Conservation (phyloP, 2,113 vertebrate species). For the Murina feae region DNA sequence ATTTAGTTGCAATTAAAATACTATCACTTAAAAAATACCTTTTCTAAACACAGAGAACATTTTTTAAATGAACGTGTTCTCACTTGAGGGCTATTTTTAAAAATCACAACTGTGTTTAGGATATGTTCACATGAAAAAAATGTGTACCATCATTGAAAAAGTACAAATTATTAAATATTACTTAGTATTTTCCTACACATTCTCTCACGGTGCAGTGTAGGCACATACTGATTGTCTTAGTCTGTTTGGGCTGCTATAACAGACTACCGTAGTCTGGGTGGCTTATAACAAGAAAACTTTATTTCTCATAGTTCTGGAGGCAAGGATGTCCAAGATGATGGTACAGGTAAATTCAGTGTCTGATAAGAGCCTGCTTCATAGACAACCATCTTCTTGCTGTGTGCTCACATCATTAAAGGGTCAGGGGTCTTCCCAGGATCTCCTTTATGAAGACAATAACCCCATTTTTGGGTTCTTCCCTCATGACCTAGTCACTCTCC, state of each 20-base stretch:
- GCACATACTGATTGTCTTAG: not conserved
- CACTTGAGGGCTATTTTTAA: not conserved
- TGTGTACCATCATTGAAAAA: not conserved
- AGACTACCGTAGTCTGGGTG: not conserved
- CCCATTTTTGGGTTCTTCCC: not conserved
- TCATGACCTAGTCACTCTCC: not conserved
- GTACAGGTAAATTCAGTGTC: not conserved
- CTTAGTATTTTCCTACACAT: not conserved
- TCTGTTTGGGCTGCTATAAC: not conserved
- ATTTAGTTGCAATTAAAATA: not conserved
- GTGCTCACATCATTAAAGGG: not conserved
- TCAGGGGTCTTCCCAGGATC: not conserved
- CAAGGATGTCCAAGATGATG: not conserved
- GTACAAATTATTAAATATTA: not conserved
- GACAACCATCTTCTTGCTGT: not conserved
- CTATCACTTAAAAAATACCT: not conserved
- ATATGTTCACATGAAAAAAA: conserved; percentile 14
- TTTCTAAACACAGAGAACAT: not conserved
- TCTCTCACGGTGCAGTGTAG: not conserved
- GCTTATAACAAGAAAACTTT: not conserved
- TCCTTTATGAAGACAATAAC: not conserved
- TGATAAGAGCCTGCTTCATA: not conserved
- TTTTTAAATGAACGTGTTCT: not conserved
- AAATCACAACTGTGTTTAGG: not conserved
- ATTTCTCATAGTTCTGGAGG: not conserved